Base-by-base conservation (phyloP, 2,888 invertebrate species). In the Drosophila anomelani region DNA sequence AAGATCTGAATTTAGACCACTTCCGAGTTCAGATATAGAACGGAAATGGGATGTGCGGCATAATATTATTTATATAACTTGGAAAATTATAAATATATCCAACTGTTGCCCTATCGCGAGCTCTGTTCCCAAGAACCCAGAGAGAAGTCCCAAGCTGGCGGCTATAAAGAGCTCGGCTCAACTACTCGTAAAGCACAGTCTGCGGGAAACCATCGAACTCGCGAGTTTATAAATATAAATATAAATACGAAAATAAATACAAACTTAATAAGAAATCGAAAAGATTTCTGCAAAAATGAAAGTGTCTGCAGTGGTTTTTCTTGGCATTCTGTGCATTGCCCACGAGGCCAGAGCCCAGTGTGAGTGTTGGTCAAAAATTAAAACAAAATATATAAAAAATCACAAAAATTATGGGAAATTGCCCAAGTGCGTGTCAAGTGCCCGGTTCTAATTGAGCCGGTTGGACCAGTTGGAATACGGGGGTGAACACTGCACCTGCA, bases 321-420 rank as follows among this genome's bases (percentile, higher is more conserved):
- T 74, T 23, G 51, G 75, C 51, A 29, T 74, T 26, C 38, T 66
- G 6, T 47, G 29, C 47, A 55, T 58, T 56, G 75, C 51, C 20
- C 60, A 38, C 62, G 67, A 66, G 63, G 67, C 77, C 67, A 77
- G 54, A 60, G 68, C 77, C 49, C 81, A 81, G 73, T 81, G 81
- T 81, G 69, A 81, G 81, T 81, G 71, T 47, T 29, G 13, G 8
- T 13, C 13, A 3, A 32, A 15, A 39, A n/a, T n/a, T n/a, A n/a
- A n/a, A n/a, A n/a, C n/a, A n/a, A n/a, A n/a, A n/a, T n/a, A n/a
- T n/a, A n/a, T n/a, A n/a, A n/a, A n/a, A n/a, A n/a, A n/a, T n/a
- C n/a, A 72, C 72, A 36, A 60, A 60, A 68, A 51, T 36, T 34
- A 4, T 6, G 71, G 72, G 59, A 55, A 56, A 61, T 12, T 38